Conservation (phyloP, 1,140 invertebrate species). For the Nomia melanderi region DNA sequence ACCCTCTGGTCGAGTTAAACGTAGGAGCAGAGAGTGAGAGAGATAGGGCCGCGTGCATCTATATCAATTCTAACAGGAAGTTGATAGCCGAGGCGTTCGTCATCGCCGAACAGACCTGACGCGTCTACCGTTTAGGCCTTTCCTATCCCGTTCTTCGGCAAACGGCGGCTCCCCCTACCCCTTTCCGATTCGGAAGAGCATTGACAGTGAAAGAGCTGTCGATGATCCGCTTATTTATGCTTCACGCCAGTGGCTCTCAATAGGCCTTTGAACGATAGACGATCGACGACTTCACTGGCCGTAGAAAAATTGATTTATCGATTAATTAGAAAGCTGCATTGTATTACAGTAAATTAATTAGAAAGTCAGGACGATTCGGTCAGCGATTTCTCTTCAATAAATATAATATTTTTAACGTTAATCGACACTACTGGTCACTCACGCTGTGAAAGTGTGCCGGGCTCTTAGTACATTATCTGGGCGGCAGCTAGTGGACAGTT, state of each 20-base stretch:
- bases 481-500: too few relatives aligned
- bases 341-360: too few relatives aligned
- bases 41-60: slow-evolving; percentile 25
- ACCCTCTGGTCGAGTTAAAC: slow-evolving; percentile 50
- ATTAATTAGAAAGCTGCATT: too few relatives aligned
- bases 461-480: too few relatives aligned
- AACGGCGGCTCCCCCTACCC: not conserved
- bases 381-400: too few relatives aligned
- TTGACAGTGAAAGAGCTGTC: slow-evolving; percentile 37
- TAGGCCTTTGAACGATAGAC: not conserved
- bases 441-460: too few relatives aligned
- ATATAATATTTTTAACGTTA: too few relatives aligned
- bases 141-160: not conserved
- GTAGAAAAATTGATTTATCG: not conserved
- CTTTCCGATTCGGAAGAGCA: slow-evolving; percentile 33
- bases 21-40: slow-evolving; percentile 40
- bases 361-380: too few relatives aligned
- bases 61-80: slow-evolving; percentile 66
- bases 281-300: not conserved
- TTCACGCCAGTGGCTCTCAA: slow-evolving; percentile 17
- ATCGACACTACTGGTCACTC: too few relatives aligned
- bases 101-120: slow-evolving; percentile 51
- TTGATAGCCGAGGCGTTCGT: slow-evolving; percentile 61
- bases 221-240: slow-evolving; percentile 36
- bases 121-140: not conserved